Conservation (phyloP, 2,888 invertebrate species). For the Agriopis marginaria region DNA sequence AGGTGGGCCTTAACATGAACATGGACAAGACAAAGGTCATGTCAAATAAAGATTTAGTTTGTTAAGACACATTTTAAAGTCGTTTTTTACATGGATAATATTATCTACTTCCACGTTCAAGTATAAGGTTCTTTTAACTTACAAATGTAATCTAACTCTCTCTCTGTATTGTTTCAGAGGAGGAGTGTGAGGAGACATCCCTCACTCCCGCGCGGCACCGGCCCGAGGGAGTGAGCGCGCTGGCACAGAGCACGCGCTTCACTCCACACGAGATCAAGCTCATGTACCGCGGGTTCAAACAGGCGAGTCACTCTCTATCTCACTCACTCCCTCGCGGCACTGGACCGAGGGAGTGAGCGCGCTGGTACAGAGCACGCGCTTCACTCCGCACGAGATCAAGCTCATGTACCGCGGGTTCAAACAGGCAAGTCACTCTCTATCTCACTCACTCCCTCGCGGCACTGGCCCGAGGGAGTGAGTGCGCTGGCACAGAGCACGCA, state of each 20-base stretch:
- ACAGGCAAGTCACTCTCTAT: conserved; percentile 85
- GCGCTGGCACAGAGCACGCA: conserved; percentile 92
- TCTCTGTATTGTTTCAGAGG: conserved; percentile 82
- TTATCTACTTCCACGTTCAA: no score
- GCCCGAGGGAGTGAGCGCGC: conserved; percentile 92
- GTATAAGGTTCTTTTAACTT: no score
- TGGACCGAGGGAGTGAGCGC: conserved; percentile 93
- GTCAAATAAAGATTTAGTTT: no score
- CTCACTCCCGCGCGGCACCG: conserved; percentile 89
- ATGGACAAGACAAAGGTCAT: no score
- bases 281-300: conserved; percentile 96
- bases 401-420: conserved; percentile 96
- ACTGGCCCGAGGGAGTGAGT: conserved; percentile 93
- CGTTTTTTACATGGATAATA: no score
- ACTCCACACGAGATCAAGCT: conserved; percentile 94
- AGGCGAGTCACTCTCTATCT: conserved; percentile 80
- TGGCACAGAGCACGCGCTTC: conserved; percentile 93
- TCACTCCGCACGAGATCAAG: conserved; percentile 94
- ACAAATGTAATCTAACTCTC: background rate
- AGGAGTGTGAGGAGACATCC: conserved; percentile 85
- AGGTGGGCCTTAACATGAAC: no score
- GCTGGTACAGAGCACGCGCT: conserved; percentile 92
- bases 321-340: conserved; percentile 88
- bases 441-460: conserved; percentile 86
- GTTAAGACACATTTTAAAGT: no score